Conservation (phyloP, 2,888 invertebrate species). For the Axea sp. region DNA sequence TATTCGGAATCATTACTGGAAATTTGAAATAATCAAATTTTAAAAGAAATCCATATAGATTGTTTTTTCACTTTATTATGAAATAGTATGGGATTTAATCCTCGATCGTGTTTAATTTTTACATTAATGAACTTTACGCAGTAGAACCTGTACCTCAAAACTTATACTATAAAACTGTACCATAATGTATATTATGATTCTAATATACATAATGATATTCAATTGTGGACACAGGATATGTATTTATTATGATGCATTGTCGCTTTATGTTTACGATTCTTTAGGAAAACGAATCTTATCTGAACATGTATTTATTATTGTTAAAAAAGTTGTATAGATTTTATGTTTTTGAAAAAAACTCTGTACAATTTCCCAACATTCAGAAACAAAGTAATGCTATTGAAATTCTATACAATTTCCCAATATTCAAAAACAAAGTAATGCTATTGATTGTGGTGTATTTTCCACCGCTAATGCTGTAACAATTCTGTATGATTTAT, state of each 20-base stretch:
- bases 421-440: too few relatives aligned
- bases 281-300: slow-evolving; percentile 4
- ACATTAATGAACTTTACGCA: neutral
- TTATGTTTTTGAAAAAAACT: slow-evolving; percentile 10
- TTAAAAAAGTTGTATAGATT: slow-evolving; percentile 24
- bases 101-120: slow-evolving; percentile 25
- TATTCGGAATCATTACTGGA: neutral
- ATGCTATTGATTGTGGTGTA: too few relatives aligned
- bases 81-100: slow-evolving; percentile 6
- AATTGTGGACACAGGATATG: slow-evolving; percentile 26
- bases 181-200: too few relatives aligned
- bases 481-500: too few relatives aligned
- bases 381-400: slow-evolving; percentile 29
- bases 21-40: slow-evolving; percentile 5
- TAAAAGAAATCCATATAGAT: slow-evolving; percentile 22
- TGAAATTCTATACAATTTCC: too few relatives aligned
- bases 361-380: slow-evolving; percentile 11
- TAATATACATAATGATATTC: neutral
- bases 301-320: slow-evolving; percentile 4
- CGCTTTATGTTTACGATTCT: slow-evolving; percentile 29
- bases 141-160: slow-evolving; percentile 16
- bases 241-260: slow-evolving; percentile 29
- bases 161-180: too few relatives aligned
- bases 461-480: too few relatives aligned
- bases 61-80: slow-evolving; percentile 11